Percentiles rank a stretch among this genome's conserved stretches.
phyloP scores from a whole-genome alignment of 1,140 invertebrate species.

The Leptinotarsa undecemlineata region DNA sequence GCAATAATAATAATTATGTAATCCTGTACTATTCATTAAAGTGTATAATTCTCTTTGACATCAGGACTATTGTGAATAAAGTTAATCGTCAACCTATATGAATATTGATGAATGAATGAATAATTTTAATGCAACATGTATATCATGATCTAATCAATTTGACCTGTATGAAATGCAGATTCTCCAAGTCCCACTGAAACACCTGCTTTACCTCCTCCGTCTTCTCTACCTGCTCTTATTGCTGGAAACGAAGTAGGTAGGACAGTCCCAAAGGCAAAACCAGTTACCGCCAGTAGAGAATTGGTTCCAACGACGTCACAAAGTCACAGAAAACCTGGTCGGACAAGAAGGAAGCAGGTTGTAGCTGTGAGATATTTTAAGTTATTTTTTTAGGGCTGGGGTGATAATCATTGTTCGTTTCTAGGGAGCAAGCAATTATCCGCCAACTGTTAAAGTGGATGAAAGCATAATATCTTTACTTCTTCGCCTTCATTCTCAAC shows the following conservation, averaged over 20 bases:
- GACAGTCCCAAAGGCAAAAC: constrained; percentile 50
- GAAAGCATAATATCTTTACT: constrained; percentile 92
- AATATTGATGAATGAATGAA: no score
- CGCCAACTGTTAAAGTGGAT: constrained; percentile 69
- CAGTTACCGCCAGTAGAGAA: constrained; percentile 55
- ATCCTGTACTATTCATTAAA: no score
- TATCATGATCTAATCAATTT: no score
- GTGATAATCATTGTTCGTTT: constrained; percentile 14
- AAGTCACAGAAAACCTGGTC: constrained; percentile 40
- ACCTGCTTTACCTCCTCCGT: constrained; percentile 56
- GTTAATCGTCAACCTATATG: no score
- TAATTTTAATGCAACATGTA: no score
- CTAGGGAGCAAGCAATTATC: constrained; percentile 41
- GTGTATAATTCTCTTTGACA: no score
- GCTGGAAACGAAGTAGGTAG: constrained; percentile 62
- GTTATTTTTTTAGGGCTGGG: no score
- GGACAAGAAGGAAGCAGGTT: constrained; percentile 36
- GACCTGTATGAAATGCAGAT: constrained; percentile 13
- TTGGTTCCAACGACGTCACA: constrained; percentile 59
- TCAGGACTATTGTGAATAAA: no score
- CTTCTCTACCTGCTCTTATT: constrained; percentile 57
- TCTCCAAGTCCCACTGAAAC: constrained; percentile 22
- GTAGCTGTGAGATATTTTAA: constrained; percentile 30
- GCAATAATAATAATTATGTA: no score
- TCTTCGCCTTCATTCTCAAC: constrained; percentile 89